Base-by-base conservation (phyloP, 2,113 vertebrate genomes). In the Gorsachius goisagi region DNA sequence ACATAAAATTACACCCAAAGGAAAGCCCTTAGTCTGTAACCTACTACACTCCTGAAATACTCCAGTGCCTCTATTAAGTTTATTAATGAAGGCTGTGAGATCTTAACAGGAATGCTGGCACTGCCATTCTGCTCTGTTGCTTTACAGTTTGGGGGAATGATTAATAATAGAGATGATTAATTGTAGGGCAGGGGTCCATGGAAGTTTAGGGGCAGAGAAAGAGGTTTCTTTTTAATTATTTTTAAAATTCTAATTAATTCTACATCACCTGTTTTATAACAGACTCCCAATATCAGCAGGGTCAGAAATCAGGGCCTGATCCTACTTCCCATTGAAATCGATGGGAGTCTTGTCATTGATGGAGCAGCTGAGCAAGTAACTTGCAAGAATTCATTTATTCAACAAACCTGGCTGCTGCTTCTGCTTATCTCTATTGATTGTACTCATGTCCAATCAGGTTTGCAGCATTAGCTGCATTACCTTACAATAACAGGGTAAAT, bases 331-430 rank as follows among this genome's bases (percentile, higher is more conserved):
- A 28, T 79, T 93, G 91, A 90, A 95, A 91, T 97, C 89, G 74
- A 92, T 94, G 91, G 41, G 73, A 62, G 45, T 85, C 95, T 76
- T 97, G 95, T 97, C 95, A 89, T 87, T 96, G 92, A 95, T 97
- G 96, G 92, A 96, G 84, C 90, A 97, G 96, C 89, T 85, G 80
- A 90, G 94, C 89, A 82, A 95, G 90, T 87, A 73, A 85, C 77
- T 95, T 93, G 76, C 83, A 95, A 96, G 89, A 91, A 96, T 97
- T 95, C 86, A 96, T 96, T 97, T 97, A 96, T 97, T 96, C 84
- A 90, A 96, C 94, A 93, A 87, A 96, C 95, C 89, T 89, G 41
- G 58, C 92, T 96, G 78, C 91, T 97, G 77, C 96, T 95, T 93
- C 90, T 97, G 96, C 90, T 97, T 94, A 95, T 96, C 96, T 95